These are phyloP conservation scores for Podocnemis expansa DNA, from an alignment of 2,113 vertebrate genomes.

Conservation along the genomic window DNA sequence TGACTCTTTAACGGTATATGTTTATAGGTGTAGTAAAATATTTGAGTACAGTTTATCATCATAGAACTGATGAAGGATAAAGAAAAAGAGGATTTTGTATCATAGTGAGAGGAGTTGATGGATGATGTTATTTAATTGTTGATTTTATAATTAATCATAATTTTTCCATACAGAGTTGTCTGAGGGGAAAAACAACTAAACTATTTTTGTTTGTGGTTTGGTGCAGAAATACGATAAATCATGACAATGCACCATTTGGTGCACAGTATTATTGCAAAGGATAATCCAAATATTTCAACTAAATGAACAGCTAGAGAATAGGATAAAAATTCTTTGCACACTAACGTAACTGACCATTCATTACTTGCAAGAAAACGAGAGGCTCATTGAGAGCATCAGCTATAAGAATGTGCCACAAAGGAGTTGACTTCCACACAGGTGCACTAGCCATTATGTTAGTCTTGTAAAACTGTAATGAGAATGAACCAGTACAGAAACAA, in stretches of 20 bases:
- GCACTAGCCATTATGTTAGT: neutral
- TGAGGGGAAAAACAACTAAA: neutral
- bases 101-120: neutral
- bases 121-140: constrained; percentile 29
- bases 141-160: constrained; percentile 23
- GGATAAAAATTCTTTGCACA: neutral
- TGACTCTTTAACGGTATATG: neutral
- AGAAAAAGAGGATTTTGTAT: neutral
- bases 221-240: neutral
- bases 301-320: neutral
- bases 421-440: neutral
- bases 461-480: neutral
- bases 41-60: neutral
- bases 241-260: neutral
- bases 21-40: neutral
- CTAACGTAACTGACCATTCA: neutral
- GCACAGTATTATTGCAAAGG: neutral
- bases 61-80: neutral
- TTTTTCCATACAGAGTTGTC: neutral
- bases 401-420: neutral
- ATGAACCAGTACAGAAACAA: neutral
- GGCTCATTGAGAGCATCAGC: neutral
- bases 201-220: constrained; percentile 29
- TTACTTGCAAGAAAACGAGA: neutral
- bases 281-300: neutral